Conservation (phyloP, 1,140 invertebrate species). For the Chironomus tepperi region DNA sequence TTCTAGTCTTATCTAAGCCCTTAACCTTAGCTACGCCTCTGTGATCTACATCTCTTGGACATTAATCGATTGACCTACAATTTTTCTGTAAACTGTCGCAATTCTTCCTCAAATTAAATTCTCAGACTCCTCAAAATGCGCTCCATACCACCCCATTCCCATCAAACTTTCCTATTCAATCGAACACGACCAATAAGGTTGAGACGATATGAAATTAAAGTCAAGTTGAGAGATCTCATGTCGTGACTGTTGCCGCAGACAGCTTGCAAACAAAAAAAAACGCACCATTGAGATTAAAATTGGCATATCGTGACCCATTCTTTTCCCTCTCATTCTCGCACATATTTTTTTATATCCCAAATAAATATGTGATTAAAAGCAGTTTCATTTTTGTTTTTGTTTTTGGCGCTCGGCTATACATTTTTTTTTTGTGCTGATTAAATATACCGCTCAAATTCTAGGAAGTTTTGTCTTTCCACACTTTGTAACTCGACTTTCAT, state of each 20-base stretch:
- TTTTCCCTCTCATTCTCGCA: background rate
- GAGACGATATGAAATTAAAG: slow-evolving; percentile 13
- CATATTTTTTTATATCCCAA: background rate
- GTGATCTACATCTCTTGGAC: no score
- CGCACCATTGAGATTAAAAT: background rate
- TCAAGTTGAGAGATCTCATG: slow-evolving; percentile 18
- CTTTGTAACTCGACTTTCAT: no score
- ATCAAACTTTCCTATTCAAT: background rate
- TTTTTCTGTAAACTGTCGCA: no score
- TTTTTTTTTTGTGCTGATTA: slow-evolving; percentile 10
- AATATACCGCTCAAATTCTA: slow-evolving; percentile 16
- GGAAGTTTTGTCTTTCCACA: background rate
- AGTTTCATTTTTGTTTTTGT: no score
- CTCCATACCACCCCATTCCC: background rate
- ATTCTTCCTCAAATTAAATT: no score
- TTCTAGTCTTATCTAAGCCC: no score
- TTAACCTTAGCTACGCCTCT: no score
- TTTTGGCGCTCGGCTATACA: background rate
- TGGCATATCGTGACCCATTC: slow-evolving; percentile 22
- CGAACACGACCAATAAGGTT: background rate
- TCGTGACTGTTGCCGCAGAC: slow-evolving; percentile 19
- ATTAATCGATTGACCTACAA: no score
- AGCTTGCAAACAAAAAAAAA: background rate
- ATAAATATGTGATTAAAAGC: background rate
- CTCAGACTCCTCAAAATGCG: no score